phyloP scores from a whole-genome alignment of 2,113 vertebrate genomes.

The Salvelinus sp. region DNA sequence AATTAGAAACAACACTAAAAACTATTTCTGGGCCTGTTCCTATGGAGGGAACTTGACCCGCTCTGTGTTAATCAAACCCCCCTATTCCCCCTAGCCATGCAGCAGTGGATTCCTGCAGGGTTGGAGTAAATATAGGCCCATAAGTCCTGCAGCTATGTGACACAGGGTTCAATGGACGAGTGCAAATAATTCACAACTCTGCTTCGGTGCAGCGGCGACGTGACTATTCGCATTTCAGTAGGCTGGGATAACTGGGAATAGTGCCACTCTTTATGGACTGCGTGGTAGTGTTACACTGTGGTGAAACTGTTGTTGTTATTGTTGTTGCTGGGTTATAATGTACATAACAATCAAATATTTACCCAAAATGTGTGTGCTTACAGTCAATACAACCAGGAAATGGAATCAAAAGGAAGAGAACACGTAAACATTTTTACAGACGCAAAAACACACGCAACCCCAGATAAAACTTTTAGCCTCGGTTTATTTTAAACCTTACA shows the following conservation, averaged over 20 bases:
- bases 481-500: slow-evolving; percentile 80
- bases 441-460: slow-evolving; percentile 41
- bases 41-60: slow-evolving; percentile 77
- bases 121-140: slow-evolving; percentile 76
- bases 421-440: background rate
- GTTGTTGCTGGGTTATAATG: slow-evolving; percentile 22
- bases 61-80: slow-evolving; percentile 42
- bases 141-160: slow-evolving; percentile 58
- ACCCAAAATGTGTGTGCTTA: background rate
- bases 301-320: slow-evolving; percentile 1
- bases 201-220: slow-evolving; percentile 18
- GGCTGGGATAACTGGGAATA: slow-evolving; percentile 13
- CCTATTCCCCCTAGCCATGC: slow-evolving; percentile 24
- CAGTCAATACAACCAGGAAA: background rate
- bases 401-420: too few relatives aligned
- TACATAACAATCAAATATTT: slow-evolving; percentile 21
- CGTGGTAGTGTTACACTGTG: background rate
- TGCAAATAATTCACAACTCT: slow-evolving; percentile 57
- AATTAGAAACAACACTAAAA: slow-evolving; percentile 87
- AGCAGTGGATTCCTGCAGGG: slow-evolving; percentile 39
- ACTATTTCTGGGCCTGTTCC: slow-evolving; percentile 85
- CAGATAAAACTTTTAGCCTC: slow-evolving; percentile 59
- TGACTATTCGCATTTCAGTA: slow-evolving; percentile 51
- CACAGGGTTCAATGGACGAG: slow-evolving; percentile 60
- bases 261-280: background rate